These are phyloP conservation scores for Sinocyclocheilus anophthalmus DNA, from an alignment of 2,113 vertebrate species.

Conservation along the genomic window DNA sequence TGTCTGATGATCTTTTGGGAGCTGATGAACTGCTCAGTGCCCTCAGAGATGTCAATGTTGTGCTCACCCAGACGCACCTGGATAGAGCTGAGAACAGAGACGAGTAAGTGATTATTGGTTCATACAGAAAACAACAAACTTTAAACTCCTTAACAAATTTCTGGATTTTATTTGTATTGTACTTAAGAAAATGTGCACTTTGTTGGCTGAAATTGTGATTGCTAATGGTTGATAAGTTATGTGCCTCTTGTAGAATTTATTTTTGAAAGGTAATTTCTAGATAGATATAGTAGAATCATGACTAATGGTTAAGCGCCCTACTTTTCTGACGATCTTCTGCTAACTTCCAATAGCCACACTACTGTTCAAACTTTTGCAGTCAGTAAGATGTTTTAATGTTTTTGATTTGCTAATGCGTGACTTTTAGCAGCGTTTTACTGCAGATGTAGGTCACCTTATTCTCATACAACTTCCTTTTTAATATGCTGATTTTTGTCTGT, in stretches of 20 bases:
- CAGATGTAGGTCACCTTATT: neutral
- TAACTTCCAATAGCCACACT: neutral
- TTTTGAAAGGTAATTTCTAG: neutral
- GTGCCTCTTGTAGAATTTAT: neutral
- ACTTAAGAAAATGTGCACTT: neutral
- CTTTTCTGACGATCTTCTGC: no score
- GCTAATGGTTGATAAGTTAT: neutral
- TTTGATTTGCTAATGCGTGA: neutral
- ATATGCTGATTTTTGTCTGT: neutral
- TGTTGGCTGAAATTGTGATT: neutral
- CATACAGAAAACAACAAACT: neutral
- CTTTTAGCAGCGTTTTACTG: neutral
- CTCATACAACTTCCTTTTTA: neutral
- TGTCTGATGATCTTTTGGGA: constrained; percentile 72
- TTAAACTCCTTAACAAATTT: neutral
- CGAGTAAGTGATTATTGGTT: neutral
- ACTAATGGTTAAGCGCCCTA: no score
- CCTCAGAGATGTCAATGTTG: constrained; percentile 74
- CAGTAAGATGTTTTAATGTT: neutral
- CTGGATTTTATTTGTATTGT: neutral
- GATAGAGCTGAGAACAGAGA: constrained; percentile 65
- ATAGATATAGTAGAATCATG: neutral
- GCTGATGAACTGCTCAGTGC: constrained; percentile 74
- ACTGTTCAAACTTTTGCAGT: neutral
- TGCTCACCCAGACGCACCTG: constrained; percentile 79